Evolutionary conservation across 2,113 vertebrate species (phyloP), one percentile per base, ranked within the genome.

Genomic region (Xenopus borealis): DNA sequence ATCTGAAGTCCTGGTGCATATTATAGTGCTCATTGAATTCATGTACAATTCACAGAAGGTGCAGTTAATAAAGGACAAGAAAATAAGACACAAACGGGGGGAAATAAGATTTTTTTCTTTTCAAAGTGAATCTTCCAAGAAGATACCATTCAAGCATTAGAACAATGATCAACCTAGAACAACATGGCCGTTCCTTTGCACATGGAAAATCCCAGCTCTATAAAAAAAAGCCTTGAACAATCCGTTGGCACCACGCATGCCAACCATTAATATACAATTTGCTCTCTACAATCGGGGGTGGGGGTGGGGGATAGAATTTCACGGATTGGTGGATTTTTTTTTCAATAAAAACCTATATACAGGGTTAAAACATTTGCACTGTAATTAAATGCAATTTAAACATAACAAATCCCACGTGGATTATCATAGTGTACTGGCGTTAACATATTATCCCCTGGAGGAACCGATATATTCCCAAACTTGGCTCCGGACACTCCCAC

Each of bases 331-430:
- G 33, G 33, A 50, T 50, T 13, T 50, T 50, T 13, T 50, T 50
- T 50, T 12, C 11, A 50, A 50, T 50, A 40, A 50, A 47, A 50
- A 50, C 17, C 8, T 55, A 55, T 55, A 55, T 55, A 55, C 53
- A 55, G 53, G 17, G 47, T 16, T 50, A 50, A 50, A 50, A 50
- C 14, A 50, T 50, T 50, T 50, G 47, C 47, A 50, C 47, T 50
- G 14, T 40, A 40, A 40, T 40, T 40, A 40, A 40, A 40, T 40
- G 33, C 8, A 40, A 40, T 40, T 40, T 40, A 40, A 9, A 40
- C 33, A 9, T 40, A 40, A 75, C 64, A 81, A 82, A 82, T 66
- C 85, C 86, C 70, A 81, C 81, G 79, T 83, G 84, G 86, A 78
- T 81, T 78, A 71, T 66, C 79, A 52, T 75, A 6, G 33, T 40